Conservation (phyloP, 2,113 vertebrate species). For the Mugil cephalus region DNA sequence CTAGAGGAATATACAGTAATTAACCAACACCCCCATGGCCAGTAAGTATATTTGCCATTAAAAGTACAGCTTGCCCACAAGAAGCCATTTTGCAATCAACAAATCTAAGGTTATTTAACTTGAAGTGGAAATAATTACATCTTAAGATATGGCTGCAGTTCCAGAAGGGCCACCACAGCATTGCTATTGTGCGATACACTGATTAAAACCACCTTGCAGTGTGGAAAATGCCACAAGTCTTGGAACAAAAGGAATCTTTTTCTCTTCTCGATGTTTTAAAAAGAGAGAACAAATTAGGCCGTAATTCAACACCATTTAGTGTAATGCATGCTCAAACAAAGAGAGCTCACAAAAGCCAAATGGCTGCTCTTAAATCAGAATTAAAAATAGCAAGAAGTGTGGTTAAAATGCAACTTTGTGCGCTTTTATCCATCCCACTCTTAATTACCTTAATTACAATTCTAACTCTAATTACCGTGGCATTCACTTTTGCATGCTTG, state of each 20-base stretch:
- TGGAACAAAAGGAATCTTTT: conserved; percentile 41
- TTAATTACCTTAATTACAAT: conserved; percentile 57
- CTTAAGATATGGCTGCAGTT: conserved; percentile 33
- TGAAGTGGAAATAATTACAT: conserved; percentile 61
- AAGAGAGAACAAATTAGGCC: conserved; percentile 39
- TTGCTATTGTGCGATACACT: conserved; percentile 34
- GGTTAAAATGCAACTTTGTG: conserved; percentile 18
- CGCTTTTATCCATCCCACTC: conserved; percentile 23
- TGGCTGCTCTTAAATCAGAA: conserved; percentile 20
- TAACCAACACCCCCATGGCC: conserved; percentile 1
- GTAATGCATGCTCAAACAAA: conserved; percentile 53
- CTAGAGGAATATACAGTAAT: conserved; percentile 5
- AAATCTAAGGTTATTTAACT: conserved; percentile 35
- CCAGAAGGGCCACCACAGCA: conserved; percentile 2
- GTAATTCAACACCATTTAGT: conserved; percentile 60
- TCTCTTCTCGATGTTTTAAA: conserved; percentile 36
- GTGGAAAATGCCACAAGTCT: conserved; percentile 1
- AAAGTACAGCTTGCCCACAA: conserved; percentile 35
- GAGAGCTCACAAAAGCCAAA: conserved; percentile 31
- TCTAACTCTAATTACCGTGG: conserved; percentile 28
- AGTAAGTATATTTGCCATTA: conserved; percentile 8
- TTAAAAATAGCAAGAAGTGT: conserved; percentile 34
- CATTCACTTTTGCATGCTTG: conserved; percentile 15
- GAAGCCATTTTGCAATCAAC: conserved; percentile 51
- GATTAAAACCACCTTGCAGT: conserved; percentile 51